phyloP scores from a whole-genome alignment of 2,113 vertebrate genomes.

The Craseonycteris thonglongyai region DNA sequence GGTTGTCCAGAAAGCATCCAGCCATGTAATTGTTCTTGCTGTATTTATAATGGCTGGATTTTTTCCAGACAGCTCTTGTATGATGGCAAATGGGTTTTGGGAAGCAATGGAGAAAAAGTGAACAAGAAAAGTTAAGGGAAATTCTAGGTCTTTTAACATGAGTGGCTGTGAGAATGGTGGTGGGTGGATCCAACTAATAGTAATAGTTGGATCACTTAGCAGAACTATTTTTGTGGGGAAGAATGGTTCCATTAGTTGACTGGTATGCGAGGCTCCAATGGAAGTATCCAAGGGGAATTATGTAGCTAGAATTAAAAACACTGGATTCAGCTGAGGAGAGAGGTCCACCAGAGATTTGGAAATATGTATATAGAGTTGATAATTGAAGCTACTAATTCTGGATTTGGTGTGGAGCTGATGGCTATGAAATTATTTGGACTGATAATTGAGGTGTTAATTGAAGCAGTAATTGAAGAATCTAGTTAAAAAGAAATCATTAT shows the following conservation, averaged over 20 bases:
- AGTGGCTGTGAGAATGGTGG: neutral
- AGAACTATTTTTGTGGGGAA: neutral
- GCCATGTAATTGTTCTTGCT: no score
- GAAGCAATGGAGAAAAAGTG: neutral
- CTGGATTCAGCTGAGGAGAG: neutral
- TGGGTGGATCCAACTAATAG: neutral
- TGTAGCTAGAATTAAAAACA: conserved; percentile 35
- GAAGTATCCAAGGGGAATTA: neutral
- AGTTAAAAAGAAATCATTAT: conserved; percentile 28
- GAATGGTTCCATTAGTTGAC: neutral
- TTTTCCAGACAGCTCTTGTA: no score
- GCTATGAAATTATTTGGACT: conserved; percentile 33
- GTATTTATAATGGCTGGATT: no score
- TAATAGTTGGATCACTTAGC: neutral
- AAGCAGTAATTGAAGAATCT: conserved; percentile 33
- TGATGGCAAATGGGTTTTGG: neutral
- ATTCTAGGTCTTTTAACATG: neutral
- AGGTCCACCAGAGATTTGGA: neutral
- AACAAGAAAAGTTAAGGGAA: neutral
- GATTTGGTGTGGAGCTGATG: conserved; percentile 2
- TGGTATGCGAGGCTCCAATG: neutral
- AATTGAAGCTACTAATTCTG: conserved; percentile 32
- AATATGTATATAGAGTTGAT: neutral
- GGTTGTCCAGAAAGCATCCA: no score
- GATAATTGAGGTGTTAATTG: conserved; percentile 34